Evolutionary conservation across 2,113 vertebrate species (phyloP), one percentile per base, ranked within the genome.

Genomic region (Pedionomus torquatus): DNA sequence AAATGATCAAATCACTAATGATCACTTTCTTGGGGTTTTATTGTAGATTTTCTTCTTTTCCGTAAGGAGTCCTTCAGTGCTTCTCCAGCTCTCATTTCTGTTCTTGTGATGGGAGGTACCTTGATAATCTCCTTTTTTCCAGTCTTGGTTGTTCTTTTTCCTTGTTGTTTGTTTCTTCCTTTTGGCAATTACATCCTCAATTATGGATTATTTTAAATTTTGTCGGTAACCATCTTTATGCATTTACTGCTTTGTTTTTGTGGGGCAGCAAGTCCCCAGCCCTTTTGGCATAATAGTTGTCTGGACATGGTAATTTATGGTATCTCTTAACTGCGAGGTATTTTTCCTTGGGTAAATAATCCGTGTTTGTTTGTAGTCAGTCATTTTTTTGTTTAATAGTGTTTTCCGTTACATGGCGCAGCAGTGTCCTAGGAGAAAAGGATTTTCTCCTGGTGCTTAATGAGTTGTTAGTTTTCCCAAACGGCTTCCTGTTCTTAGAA

Each of bases 101-200:
- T 91, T 94, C 84, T 87, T 84, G 89, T 87, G 89, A 37, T 82
- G 84, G 65, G 54, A 91, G 91, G 89, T 97, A 91, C 51, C 82
- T 94, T 93, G 87, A 94, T 97, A 90, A 88, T 90, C 65, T 85
- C n/a, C 48, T 93, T 89, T 93, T 89, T 60, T 84, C 31, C 24
- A 43, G 55, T 87, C 82, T 83, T 91, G 65, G 79, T 96, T 89
- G 68, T 95, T 91, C 83, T 94, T 90, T 88, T 90, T 87, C 44
- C 83, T 31, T 83, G 54, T 68, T 95, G 75, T 77, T 80, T 95
- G 58, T 84, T 93, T 96, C 61, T 84, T 94, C 84, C 78, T 87
- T 91, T 93, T 93, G 81, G 74, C 92, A 87, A 82, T 89, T 92
- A 75, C 79, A 77, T 75, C 71, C 75, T 89, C 63, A 61, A 6